Conservation (phyloP, 2,113 vertebrate genomes). For the Condylura cristata region DNA sequence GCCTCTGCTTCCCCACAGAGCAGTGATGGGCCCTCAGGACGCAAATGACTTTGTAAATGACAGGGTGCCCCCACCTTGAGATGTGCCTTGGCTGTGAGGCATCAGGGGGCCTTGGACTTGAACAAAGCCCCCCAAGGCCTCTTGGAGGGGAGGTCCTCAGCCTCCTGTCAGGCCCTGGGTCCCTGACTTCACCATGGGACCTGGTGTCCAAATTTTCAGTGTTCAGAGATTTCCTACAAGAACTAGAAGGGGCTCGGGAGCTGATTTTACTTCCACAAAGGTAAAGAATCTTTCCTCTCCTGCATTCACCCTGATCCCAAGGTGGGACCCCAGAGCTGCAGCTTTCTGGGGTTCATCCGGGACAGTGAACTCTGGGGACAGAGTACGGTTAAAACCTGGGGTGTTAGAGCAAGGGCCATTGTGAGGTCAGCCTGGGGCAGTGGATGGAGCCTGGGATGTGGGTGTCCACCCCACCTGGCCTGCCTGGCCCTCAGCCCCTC, state of each 20-base stretch:
- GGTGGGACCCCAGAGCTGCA: too few relatives aligned
- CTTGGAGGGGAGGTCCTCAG: background rate
- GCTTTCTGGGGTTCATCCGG: rapidly evolving
- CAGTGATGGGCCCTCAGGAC: too few relatives aligned
- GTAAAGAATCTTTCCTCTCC: background rate
- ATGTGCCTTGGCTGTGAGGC: background rate
- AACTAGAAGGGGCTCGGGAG: background rate
- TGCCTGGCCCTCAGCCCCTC: background rate
- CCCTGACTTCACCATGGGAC: background rate
- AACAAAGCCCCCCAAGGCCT: background rate
- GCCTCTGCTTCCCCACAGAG: too few relatives aligned
- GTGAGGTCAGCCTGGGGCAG: background rate
- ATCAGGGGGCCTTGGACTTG: background rate
- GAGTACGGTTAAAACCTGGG: background rate
- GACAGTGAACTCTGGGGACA: rapidly evolving
- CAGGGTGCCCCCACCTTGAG: too few relatives aligned
- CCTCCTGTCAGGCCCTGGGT: background rate
- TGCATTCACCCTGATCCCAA: too few relatives aligned
- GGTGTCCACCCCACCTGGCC: rapidly evolving
- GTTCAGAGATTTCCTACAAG: background rate
- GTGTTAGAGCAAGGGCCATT: too few relatives aligned
- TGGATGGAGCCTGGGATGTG: rapidly evolving
- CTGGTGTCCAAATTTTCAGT: background rate
- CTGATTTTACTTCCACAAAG: background rate
- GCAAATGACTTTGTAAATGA: too few relatives aligned